Percentiles rank a stretch among this genome's conserved stretches.
phyloP scores from a whole-genome alignment of 1,140 invertebrate genomes.

The Aricia agestis region DNA sequence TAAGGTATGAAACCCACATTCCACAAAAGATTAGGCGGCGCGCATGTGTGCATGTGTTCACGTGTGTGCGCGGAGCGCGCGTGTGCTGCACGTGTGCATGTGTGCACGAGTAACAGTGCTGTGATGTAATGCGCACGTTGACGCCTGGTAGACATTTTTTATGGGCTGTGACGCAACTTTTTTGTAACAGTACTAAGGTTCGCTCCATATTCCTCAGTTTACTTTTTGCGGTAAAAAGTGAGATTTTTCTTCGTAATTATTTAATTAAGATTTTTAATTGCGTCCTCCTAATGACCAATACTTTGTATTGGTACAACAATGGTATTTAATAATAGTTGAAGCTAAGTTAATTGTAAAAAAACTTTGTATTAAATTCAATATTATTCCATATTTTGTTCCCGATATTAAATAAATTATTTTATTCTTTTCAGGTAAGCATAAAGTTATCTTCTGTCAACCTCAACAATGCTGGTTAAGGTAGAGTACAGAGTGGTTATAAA shows the following conservation, averaged over 20 bases:
- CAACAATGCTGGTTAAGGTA: background rate
- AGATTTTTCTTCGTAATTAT: background rate
- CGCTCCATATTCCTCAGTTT: constrained; percentile 33
- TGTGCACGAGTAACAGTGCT: constrained; percentile 33
- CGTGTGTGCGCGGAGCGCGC: constrained; percentile 20
- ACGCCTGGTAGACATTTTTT: constrained; percentile 72
- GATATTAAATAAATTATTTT: constrained; percentile 21
- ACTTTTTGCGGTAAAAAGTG: background rate
- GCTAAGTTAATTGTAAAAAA: no score
- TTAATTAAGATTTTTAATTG: constrained; percentile 17
- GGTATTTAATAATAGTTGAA: background rate
- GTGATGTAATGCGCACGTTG: constrained; percentile 66
- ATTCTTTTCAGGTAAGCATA: constrained; percentile 42
- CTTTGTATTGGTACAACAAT: background rate
- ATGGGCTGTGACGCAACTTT: constrained; percentile 70
- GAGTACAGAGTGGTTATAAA: background rate
- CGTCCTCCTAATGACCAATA: constrained; percentile 4
- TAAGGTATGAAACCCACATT: constrained; percentile 68
- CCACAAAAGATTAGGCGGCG: constrained; percentile 66
- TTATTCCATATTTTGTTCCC: background rate
- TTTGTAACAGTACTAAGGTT: constrained; percentile 58
- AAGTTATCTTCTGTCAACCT: background rate
- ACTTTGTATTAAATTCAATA: background rate
- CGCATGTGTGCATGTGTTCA: constrained; percentile 37
- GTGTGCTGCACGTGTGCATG: constrained; percentile 9